Conservation (phyloP, 2,113 vertebrate genomes). For the Bombycilla garrulus region DNA sequence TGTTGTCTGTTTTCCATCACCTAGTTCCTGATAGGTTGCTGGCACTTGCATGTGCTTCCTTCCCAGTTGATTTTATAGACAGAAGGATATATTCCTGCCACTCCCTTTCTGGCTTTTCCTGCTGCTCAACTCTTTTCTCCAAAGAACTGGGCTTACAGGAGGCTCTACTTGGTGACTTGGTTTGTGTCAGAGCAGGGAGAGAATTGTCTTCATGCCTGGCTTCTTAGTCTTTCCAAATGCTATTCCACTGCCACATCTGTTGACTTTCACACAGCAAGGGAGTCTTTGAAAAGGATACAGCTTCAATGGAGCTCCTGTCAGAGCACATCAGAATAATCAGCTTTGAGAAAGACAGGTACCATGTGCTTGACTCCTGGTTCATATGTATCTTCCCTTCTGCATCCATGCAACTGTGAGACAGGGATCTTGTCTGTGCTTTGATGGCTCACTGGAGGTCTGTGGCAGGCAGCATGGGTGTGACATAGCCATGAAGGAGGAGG, state of each 20-base stretch:
- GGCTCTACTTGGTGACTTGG: not conserved
- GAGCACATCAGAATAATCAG: not conserved
- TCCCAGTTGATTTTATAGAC: not conserved
- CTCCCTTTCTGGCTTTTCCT: not conserved
- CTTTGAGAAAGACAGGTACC: not conserved
- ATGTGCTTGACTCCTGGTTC: not conserved
- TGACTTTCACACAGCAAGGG: not conserved
- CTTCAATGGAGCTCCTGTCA: not conserved
- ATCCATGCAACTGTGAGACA: not conserved
- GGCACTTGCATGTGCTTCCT: not conserved
- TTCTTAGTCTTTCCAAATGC: not conserved
- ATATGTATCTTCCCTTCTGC: not conserved
- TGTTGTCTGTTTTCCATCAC: slow-evolving; percentile 6
- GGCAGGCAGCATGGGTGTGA: not conserved
- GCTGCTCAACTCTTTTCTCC: not conserved
- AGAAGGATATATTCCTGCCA: not conserved
- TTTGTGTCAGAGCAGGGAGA: not conserved
- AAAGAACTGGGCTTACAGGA: not conserved
- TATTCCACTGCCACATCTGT: not conserved
- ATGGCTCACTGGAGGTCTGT: not conserved
- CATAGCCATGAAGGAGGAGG: rapidly evolving
- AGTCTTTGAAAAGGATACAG: not conserved
- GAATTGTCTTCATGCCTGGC: not conserved
- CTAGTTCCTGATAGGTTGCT: not conserved
- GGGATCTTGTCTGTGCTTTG: not conserved